Evolutionary conservation across 2,113 vertebrate genomes (phyloP), one percentile per base, ranked within the genome.

Genomic region (Propithecus coquereli): DNA sequence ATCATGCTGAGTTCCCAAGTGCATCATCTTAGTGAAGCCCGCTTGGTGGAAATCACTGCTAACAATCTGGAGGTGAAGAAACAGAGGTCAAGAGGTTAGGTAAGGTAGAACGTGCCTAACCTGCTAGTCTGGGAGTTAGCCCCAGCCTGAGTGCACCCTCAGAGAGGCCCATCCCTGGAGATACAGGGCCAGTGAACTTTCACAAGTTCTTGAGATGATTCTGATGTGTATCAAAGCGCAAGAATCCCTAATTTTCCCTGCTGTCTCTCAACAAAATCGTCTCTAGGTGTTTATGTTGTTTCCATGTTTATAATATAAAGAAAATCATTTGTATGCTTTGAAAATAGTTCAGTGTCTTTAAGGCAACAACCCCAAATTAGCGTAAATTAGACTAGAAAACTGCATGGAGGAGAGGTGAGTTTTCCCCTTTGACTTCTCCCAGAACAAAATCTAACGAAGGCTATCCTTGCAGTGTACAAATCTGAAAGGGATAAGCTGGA

Each of bases 251-350:
- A 54, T 54, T 74, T 63, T 90, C 57, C 79, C 43, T 71, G 68
- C 80, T 92, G 82, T 91, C 79, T 90, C 79, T 47, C 71, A 83
- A 83, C 81, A 80, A 80, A 96, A 94, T 50, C 40, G 81, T 57
- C 81, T 94, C 76, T 47, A 30, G 13, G 40, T 76, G 70, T 87
- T 96, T 87, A 87, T 87, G 37, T 85, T 66, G 94, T 34, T 91
- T 81, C 54, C 25, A 30, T n/a, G 57, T 90, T 74, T 80, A 79
- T 68, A 32, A 68, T 40, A 73, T 30, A 50, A 76, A 80, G 40
- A 96, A 85, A 96, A 47, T 32, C 25, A 94, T 54, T 12, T 47
- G 13, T n/a, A 90, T 90, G 74, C 70, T 93, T 63, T 81, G 27
- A 93, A 97, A 94, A 82, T 11, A 65, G 18, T 27, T 73, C 27